phyloP scores from a whole-genome alignment of 2,113 vertebrate species.

The Cottus gobio region DNA sequence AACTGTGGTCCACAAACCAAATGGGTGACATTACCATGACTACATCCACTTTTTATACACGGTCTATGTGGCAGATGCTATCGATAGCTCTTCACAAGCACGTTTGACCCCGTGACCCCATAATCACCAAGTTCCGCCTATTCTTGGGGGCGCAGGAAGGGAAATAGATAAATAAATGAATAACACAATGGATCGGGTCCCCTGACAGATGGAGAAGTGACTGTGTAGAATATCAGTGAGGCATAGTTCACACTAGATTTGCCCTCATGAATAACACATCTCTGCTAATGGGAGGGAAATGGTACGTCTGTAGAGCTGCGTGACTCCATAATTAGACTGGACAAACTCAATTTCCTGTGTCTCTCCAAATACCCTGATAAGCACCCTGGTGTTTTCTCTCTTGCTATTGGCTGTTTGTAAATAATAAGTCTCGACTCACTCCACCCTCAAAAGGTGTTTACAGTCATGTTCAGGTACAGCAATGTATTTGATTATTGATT shows the following conservation, averaged over 20 bases:
- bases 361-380: constrained; percentile 76
- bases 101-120: constrained; percentile 64
- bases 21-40: background rate
- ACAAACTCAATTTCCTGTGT: constrained; percentile 85
- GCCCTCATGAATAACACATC: constrained; percentile 86
- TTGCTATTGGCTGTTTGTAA: constrained; percentile 59
- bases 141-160: constrained; percentile 40
- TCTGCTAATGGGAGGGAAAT: constrained; percentile 81
- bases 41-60: background rate
- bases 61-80: constrained; percentile 47
- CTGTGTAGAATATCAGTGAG: constrained; percentile 82
- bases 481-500: constrained; percentile 51
- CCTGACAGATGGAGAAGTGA: constrained; percentile 73
- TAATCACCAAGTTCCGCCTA: constrained; percentile 41
- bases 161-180: constrained; percentile 79
- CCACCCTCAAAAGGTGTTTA: constrained; percentile 54
- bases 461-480: constrained; percentile 40
- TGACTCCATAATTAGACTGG: constrained; percentile 82
- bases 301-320: constrained; percentile 68
- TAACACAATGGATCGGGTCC: constrained; percentile 71
- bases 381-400: constrained; percentile 61
- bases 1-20: background rate
- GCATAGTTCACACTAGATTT: constrained; percentile 82
- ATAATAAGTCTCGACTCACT: constrained; percentile 48
- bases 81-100: constrained; percentile 63